Evolutionary conservation across 2,888 invertebrate species (phyloP).

Genomic region (Phyto melanocephala): DNA sequence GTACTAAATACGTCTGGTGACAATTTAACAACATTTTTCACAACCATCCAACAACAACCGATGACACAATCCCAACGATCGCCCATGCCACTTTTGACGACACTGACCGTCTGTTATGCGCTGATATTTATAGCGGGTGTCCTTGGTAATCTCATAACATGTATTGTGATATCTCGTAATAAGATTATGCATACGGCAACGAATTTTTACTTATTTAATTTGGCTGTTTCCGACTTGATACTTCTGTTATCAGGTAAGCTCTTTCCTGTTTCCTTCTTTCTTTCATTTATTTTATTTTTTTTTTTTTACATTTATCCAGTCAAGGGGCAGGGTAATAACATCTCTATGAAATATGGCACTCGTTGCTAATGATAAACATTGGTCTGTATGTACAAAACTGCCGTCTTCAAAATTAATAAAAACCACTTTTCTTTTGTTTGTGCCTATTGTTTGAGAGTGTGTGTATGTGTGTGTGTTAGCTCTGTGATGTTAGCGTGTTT

Average conservation of each 20-base stretch:
- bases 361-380: background rate
- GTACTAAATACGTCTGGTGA: conserved; percentile 75
- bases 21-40: conserved; percentile 72
- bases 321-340: background rate
- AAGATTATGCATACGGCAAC: conserved; percentile 91
- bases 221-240: conserved; percentile 90
- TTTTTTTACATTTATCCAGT: background rate
- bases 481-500: background rate
- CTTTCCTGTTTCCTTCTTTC: background rate
- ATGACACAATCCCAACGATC: conserved; percentile 64
- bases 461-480: background rate
- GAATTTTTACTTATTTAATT: conserved; percentile 90
- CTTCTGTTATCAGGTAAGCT: conserved; percentile 85
- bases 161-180: conserved; percentile 89
- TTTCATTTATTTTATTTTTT: background rate
- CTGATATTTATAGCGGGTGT: conserved; percentile 84
- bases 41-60: conserved; percentile 55
- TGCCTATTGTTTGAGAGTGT: background rate
- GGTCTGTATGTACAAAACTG: background rate
- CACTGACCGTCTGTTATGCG: conserved; percentile 86
- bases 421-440: background rate
- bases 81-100: conserved; percentile 70
- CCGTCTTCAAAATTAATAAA: background rate
- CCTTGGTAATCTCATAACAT: conserved; percentile 90
- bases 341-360: background rate